Conservation (phyloP, 2,888 invertebrate genomes). For the Lycocerus yunnanus region DNA sequence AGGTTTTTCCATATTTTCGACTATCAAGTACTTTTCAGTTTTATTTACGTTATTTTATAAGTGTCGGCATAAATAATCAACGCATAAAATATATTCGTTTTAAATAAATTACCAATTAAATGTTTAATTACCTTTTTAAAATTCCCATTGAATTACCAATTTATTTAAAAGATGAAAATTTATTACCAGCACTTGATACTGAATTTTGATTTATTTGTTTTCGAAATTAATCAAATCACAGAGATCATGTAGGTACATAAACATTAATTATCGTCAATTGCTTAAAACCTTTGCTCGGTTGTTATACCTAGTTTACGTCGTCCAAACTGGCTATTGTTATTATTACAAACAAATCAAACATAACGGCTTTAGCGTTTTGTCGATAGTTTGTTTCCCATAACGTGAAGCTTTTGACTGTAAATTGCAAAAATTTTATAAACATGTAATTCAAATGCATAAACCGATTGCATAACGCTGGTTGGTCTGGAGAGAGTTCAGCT, state of each 20-base stretch:
- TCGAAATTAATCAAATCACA: neutral
- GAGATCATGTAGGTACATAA: neutral
- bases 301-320: neutral
- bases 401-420: neutral
- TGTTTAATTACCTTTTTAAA: neutral
- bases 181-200: neutral
- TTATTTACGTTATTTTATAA: neutral
- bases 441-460: neutral
- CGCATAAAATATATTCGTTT: neutral
- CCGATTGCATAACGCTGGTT: too few species aligned
- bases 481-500: too few species aligned
- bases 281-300: neutral
- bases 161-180: neutral
- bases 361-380: neutral
- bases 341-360: neutral
- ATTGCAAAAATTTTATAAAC: neutral
- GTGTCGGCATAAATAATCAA: neutral
- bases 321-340: neutral
- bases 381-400: neutral
- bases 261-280: slow-evolving; percentile 2
- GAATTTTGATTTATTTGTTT: slow-evolving; percentile 2
- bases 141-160: neutral
- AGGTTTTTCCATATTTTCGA: neutral
- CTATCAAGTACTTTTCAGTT: neutral
- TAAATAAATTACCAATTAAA: neutral